Percentiles rank a stretch among this genome's conserved stretches.
These are phyloP conservation scores for Aphrocallistes beatrix DNA, from an alignment of 37 sponge, comb jelly and placozoan genomes.

Conservation along the genomic window DNA sequence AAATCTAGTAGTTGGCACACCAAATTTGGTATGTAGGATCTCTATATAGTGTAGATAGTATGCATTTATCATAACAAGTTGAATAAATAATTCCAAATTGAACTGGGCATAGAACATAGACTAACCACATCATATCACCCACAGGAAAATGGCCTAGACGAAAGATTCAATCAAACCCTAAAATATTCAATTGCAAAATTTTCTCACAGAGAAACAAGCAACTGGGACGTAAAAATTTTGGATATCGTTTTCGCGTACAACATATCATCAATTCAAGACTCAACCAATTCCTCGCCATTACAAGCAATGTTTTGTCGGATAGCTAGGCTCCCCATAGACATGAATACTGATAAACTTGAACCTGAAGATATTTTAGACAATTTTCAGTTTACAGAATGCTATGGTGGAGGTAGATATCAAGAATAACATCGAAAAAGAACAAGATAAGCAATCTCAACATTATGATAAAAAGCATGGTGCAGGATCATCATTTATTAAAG, in stretches of 20 bases:
- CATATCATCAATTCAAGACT: slow-evolving; percentile 3
- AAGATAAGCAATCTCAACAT: background rate
- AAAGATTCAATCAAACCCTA: background rate
- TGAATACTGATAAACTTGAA: slow-evolving; percentile 2
- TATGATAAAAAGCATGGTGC: background rate
- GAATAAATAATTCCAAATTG: background rate
- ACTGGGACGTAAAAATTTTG: background rate
- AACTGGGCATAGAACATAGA: background rate
- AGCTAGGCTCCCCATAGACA: background rate
- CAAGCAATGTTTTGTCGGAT: slow-evolving; percentile 12
- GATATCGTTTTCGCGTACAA: background rate
- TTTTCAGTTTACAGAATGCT: background rate
- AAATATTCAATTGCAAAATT: background rate
- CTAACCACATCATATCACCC: background rate
- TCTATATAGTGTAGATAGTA: no score
- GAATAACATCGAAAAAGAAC: background rate
- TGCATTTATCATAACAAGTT: background rate
- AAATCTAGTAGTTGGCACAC: no score
- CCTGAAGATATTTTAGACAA: background rate
- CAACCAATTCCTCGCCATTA: background rate
- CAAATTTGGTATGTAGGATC: no score
- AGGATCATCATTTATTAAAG: no score
- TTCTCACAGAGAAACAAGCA: background rate
- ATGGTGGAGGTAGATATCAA: background rate
- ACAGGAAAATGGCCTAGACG: background rate